Evolutionary conservation across 2,888 invertebrate genomes (phyloP).

Genomic region (Ichneumoninae sp.): DNA sequence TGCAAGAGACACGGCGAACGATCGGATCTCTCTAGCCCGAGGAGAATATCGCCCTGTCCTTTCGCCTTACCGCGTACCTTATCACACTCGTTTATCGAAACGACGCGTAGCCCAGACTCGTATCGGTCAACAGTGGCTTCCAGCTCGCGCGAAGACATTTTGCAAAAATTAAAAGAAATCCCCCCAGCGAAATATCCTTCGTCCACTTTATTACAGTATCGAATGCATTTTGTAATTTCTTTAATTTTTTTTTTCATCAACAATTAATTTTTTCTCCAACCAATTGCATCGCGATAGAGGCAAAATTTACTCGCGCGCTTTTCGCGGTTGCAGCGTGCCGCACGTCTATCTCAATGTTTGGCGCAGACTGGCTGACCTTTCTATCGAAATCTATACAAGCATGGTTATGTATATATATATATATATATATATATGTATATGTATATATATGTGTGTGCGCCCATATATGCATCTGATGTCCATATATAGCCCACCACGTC

Average conservation of each 20-base stretch:
- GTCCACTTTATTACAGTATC: background rate
- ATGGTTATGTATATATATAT: background rate
- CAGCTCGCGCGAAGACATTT: constrained; percentile 40
- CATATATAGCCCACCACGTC: background rate
- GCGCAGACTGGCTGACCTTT: constrained; percentile 43
- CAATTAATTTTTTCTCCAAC: background rate
- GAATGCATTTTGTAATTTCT: background rate
- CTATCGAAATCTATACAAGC: constrained; percentile 20
- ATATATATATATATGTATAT: background rate
- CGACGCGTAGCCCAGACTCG: background rate
- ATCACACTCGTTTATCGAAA: constrained; percentile 51
- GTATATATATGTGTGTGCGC: background rate
- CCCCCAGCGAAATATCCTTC: constrained; percentile 18
- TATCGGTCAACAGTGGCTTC: background rate
- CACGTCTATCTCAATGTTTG: constrained; percentile 42
- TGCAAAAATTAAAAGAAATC: constrained; percentile 49
- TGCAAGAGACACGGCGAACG: constrained; percentile 5
- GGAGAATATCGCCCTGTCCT: constrained; percentile 6
- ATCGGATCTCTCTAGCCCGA: constrained; percentile 12
- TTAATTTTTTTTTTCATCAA: background rate
- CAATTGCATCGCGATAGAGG: background rate
- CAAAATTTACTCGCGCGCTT: constrained; percentile 63
- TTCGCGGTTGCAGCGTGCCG: background rate
- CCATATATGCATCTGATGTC: background rate
- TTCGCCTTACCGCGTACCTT: constrained; percentile 11